These are phyloP conservation scores for Dicycla oo DNA, from an alignment of 2,888 invertebrate species.

Conservation along the genomic window DNA sequence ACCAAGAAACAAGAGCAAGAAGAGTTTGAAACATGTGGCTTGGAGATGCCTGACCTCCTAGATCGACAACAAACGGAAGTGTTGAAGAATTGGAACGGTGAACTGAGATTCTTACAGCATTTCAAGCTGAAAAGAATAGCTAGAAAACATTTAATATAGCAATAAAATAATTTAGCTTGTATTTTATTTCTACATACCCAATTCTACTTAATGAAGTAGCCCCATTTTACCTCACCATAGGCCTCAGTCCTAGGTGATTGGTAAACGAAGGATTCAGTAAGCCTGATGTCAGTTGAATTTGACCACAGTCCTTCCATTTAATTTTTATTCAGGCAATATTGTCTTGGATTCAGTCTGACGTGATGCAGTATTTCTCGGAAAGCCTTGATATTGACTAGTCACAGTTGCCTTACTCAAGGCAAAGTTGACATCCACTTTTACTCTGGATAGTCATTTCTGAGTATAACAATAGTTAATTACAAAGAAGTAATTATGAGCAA, in stretches of 20 bases:
- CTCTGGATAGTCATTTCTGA: not conserved
- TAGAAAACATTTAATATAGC: conserved; percentile 80
- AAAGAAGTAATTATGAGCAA: no score
- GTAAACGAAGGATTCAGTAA: no score
- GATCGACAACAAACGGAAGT: conserved; percentile 90
- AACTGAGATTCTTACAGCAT: conserved; percentile 92
- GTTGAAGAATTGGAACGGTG: conserved; percentile 92
- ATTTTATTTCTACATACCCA: conserved; percentile 12
- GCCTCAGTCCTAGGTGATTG: not conserved
- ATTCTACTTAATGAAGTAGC: not conserved
- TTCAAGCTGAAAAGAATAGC: conserved; percentile 92
- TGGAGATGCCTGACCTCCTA: conserved; percentile 94
- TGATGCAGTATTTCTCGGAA: not conserved
- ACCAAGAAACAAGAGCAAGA: conserved; percentile 93
- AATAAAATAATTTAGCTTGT: conserved; percentile 9
- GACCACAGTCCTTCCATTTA: not conserved
- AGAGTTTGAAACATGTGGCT: conserved; percentile 94
- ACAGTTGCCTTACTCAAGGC: not conserved
- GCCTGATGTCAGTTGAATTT: no score
- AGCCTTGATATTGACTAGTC: not conserved
- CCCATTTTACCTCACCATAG: not conserved
- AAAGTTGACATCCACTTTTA: not conserved
- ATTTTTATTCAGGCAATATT: not conserved
- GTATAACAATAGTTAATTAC: no score
- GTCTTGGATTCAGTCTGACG: not conserved